Conservation (phyloP, 2,888 invertebrate genomes). For the Zygaena filipendulae region DNA sequence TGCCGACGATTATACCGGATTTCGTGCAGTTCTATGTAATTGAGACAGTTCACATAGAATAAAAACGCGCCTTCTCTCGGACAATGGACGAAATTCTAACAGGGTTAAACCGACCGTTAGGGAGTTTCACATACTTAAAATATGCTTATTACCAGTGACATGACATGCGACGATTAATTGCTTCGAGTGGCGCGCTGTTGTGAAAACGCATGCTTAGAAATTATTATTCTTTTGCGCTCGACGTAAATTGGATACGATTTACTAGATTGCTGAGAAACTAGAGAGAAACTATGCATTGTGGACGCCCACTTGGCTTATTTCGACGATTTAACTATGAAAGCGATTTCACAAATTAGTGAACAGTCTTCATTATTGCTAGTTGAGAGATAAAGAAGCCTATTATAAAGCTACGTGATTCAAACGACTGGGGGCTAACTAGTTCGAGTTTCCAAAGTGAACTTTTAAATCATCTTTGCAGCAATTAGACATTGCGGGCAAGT, state of each 20-base stretch:
- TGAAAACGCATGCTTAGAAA: constrained; percentile 31
- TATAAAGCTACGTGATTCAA: constrained; percentile 21
- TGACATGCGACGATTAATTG: constrained; percentile 61
- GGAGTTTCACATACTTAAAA: constrained; percentile 60
- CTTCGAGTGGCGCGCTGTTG: constrained; percentile 37
- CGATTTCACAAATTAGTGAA: too few species aligned
- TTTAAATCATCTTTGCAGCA: constrained; percentile 33
- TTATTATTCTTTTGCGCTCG: too few species aligned
- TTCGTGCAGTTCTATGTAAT: constrained; percentile 48
- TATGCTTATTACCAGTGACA: constrained; percentile 46
- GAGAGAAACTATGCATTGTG: too few species aligned
- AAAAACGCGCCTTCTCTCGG: constrained; percentile 55
- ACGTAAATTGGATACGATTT: too few species aligned
- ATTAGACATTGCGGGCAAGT: constrained; percentile 44
- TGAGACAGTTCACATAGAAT: constrained; percentile 65
- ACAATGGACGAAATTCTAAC: constrained; percentile 65
- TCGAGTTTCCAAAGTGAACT: constrained; percentile 26
- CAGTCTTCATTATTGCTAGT: constrained; percentile 21
- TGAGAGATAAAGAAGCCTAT: constrained; percentile 25
- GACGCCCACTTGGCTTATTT: too few species aligned
- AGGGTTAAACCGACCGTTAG: constrained; percentile 48
- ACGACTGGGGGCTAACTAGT: constrained; percentile 14
- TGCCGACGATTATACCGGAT: constrained; percentile 61
- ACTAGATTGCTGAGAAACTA: too few species aligned
- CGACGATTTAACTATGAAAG: too few species aligned